phyloP scores from a whole-genome alignment of 2,113 vertebrate species.

The Bufo gargarizans region DNA sequence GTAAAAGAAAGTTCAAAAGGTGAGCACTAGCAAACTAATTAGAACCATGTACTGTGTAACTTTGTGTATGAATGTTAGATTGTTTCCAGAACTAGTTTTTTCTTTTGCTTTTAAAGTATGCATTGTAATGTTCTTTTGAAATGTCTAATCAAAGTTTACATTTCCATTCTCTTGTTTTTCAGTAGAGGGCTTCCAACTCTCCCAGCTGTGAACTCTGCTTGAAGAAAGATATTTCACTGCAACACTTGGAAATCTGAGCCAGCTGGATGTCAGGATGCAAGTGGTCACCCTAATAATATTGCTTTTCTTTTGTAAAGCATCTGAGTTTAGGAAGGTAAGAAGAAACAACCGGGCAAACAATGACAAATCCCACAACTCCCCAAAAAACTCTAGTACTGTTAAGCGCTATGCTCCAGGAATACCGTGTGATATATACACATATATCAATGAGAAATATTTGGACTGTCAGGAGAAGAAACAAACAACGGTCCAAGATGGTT shows the following conservation, averaged over 20 bases:
- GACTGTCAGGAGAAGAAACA: slow-evolving; percentile 91
- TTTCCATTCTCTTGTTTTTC: slow-evolving; percentile 42
- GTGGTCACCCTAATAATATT: slow-evolving; percentile 75
- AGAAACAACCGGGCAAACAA: slow-evolving; percentile 62
- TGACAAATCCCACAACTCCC: slow-evolving; percentile 66
- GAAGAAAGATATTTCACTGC: slow-evolving; percentile 17
- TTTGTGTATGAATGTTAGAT: background rate
- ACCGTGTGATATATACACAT: slow-evolving; percentile 84
- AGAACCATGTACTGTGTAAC: background rate
- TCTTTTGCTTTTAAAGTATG: background rate
- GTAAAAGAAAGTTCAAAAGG: background rate
- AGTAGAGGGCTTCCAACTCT: slow-evolving; percentile 63
- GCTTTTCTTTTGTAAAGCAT: slow-evolving; percentile 76
- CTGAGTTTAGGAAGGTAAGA: slow-evolving; percentile 73
- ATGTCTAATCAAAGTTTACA: slow-evolving; percentile 9
- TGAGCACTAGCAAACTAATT: background rate
- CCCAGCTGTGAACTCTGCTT: slow-evolving; percentile 61
- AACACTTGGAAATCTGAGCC: slow-evolving; percentile 63
- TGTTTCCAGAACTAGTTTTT: background rate
- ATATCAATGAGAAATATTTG: slow-evolving; percentile 88
- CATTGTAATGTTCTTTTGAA: slow-evolving; percentile 7
- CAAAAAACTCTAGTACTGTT: slow-evolving; percentile 67
- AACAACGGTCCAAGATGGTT: slow-evolving; percentile 78
- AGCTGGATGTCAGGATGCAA: slow-evolving; percentile 82
- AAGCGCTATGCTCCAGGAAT: slow-evolving; percentile 76